Percentiles rank a stretch among this genome's conserved stretches.
phyloP scores from a whole-genome alignment of 2,888 invertebrate species.

The Microplitis manilae region DNA sequence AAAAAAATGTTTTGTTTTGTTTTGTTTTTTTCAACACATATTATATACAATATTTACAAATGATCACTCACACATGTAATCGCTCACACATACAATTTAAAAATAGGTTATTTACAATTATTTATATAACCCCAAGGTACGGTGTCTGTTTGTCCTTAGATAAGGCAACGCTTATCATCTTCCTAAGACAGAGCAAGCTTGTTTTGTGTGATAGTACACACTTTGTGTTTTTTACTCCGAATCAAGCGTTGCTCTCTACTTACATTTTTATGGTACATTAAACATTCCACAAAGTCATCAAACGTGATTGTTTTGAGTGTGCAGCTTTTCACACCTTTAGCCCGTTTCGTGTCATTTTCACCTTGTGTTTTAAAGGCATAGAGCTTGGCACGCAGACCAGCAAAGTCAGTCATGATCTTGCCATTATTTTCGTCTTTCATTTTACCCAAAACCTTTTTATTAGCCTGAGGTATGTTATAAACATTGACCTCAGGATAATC shows the following conservation, averaged over 20 bases:
- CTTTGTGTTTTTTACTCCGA: constrained; percentile 22
- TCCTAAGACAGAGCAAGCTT: constrained; percentile 40
- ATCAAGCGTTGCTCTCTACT: constrained; percentile 27
- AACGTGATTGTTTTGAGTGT: constrained; percentile 29
- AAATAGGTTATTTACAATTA: neutral
- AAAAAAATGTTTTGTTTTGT: neutral
- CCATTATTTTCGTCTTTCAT: constrained; percentile 38
- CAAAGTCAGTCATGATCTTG: constrained; percentile 30
- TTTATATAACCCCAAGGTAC: constrained; percentile 32
- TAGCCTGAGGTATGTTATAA: constrained; percentile 37
- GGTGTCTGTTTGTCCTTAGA: constrained; percentile 34
- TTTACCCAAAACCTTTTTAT: constrained; percentile 38
- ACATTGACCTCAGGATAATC: constrained; percentile 42
- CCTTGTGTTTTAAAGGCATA: constrained; percentile 13
- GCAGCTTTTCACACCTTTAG: neutral
- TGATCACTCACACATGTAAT: neutral
- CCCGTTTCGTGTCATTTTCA: neutral
- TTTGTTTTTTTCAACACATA: neutral
- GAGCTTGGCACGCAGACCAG: constrained; percentile 25
- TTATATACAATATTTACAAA: neutral
- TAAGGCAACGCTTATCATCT: constrained; percentile 33
- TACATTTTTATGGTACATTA: neutral
- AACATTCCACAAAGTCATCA: constrained; percentile 28
- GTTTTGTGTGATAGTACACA: constrained; percentile 28
- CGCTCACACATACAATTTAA: neutral